These are phyloP conservation scores for Platygyra sinensis DNA, from an alignment of 64 coral and sea anemone genomes.

Conservation along the genomic window DNA sequence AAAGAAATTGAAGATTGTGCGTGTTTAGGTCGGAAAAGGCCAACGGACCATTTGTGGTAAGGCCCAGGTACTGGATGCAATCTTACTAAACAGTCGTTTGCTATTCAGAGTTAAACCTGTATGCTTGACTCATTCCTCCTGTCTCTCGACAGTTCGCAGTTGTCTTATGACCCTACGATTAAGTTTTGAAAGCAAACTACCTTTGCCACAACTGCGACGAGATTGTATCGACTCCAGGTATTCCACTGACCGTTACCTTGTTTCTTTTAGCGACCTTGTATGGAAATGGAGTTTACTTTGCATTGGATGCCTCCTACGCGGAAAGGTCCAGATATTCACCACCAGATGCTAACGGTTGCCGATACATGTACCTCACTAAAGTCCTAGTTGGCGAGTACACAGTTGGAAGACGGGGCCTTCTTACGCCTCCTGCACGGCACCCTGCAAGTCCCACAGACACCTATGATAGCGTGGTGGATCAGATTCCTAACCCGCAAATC, in stretches of 20 bases:
- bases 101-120: too few species aligned
- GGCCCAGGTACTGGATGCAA: too few species aligned
- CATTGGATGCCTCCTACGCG: constrained; percentile 46
- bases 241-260: background rate
- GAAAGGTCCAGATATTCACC: constrained; percentile 56
- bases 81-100: too few species aligned
- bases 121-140: too few species aligned
- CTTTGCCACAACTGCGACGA: too few species aligned
- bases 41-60: too few species aligned
- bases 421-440: constrained; percentile 48
- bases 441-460: constrained; percentile 12
- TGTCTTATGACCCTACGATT: too few species aligned
- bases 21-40: too few species aligned
- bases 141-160: too few species aligned
- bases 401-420: constrained; percentile 16
- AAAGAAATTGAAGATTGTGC: too few species aligned
- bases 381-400: constrained; percentile 75
- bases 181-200: too few species aligned
- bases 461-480: constrained; percentile 57
- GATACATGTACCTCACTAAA: constrained; percentile 66
- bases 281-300: constrained; percentile 76
- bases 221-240: too few species aligned
- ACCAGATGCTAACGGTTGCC: background rate
- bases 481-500: background rate
- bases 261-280: constrained; percentile 23